Evolutionary conservation across 2,113 vertebrate species (phyloP).

Genomic region (Carassius gibelio): DNA sequence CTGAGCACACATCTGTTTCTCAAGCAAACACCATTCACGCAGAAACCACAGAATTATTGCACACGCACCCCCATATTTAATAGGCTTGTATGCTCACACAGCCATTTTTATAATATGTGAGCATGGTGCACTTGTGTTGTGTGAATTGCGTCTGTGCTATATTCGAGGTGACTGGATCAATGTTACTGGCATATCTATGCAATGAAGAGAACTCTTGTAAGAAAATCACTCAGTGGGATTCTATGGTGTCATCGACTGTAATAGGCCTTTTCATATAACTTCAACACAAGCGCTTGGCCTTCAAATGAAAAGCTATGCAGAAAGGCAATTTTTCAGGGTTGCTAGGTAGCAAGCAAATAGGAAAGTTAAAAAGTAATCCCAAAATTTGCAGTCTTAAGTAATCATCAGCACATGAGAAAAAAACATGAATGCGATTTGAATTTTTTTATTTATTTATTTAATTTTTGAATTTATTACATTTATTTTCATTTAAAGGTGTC

Average conservation of each 20-base stretch:
- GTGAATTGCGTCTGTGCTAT: constrained; percentile 52
- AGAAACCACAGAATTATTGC: constrained; percentile 61
- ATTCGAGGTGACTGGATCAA: constrained; percentile 65
- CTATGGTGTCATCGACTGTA: constrained; percentile 60
- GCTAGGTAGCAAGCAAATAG: not conserved
- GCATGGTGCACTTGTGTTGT: constrained; percentile 32
- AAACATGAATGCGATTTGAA: not conserved
- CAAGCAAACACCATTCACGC: constrained; percentile 69
- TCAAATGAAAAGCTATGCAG: not conserved
- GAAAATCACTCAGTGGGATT: constrained; percentile 67
- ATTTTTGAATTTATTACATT: not conserved
- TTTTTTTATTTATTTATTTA: not conserved
- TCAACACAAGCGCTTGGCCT: not conserved
- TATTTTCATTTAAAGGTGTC: too few species aligned
- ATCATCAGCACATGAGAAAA: not conserved
- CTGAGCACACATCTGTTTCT: constrained; percentile 76
- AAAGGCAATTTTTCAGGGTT: not conserved
- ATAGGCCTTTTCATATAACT: not conserved
- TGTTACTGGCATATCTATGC: constrained; percentile 66
- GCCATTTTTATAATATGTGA: constrained; percentile 42
- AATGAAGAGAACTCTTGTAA: constrained; percentile 68
- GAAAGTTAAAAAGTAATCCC: not conserved
- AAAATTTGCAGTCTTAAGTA: not conserved
- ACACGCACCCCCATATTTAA: constrained; percentile 57
- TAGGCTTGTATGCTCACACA: constrained; percentile 39